phyloP scores from a whole-genome alignment of 35 echinoderm and acorn worm species.

The Hemicentrotus pulcherrimus region DNA sequence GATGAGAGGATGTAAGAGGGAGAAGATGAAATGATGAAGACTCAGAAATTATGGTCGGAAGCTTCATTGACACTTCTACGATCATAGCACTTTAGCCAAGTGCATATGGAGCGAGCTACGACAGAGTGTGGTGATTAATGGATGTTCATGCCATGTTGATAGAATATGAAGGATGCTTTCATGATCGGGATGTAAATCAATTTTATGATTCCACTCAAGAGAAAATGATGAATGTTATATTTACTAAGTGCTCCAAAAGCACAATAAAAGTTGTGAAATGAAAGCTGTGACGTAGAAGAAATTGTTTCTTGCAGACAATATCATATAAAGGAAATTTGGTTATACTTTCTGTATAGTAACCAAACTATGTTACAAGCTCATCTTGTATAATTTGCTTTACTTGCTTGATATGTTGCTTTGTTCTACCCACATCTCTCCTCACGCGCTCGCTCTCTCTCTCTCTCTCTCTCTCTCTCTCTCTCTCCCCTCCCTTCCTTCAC shows the following conservation, averaged over 20 bases:
- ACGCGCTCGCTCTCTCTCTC: background rate
- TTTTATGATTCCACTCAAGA: background rate
- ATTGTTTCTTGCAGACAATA: background rate
- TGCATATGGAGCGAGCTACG: background rate
- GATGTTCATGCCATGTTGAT: background rate
- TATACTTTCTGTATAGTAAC: background rate
- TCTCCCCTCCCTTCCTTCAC: too few species aligned
- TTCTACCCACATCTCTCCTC: background rate
- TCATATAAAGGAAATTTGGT: background rate
- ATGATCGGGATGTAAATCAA: background rate
- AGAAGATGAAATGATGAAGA: background rate
- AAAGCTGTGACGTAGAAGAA: background rate
- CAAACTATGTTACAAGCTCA: background rate
- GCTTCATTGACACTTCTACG: background rate
- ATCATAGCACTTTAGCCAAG: background rate
- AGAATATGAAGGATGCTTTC: background rate
- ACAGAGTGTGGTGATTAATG: background rate
- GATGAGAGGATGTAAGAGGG: background rate
- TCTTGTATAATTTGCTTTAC: background rate
- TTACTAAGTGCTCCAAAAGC: background rate
- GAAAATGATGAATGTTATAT: background rate
- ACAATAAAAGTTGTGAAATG: background rate
- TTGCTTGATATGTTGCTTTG: background rate
- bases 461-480: background rate
- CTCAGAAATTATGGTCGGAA: background rate